phyloP scores from a whole-genome alignment of 2,888 invertebrate species.

The Drosophila bunnanda region DNA sequence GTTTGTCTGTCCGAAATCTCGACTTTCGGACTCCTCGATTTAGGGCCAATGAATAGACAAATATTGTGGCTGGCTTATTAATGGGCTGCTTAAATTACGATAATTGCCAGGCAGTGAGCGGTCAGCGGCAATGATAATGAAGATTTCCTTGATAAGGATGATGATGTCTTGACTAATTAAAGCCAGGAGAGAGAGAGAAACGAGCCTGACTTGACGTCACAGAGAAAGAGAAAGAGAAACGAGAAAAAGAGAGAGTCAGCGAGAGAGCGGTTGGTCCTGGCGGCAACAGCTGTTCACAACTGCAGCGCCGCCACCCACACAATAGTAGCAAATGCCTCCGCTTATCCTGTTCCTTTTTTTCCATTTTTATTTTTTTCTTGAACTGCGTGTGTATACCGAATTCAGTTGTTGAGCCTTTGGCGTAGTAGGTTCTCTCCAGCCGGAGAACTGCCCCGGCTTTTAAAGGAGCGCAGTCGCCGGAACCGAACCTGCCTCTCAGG shows the following conservation, averaged over 20 bases:
- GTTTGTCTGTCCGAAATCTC: slow-evolving; percentile 13
- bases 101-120: slow-evolving; percentile 51
- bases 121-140: slow-evolving; percentile 16
- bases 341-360: background rate
- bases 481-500: slow-evolving; percentile 17
- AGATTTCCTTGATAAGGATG: slow-evolving; percentile 19
- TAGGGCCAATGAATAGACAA: slow-evolving; percentile 65
- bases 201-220: slow-evolving; percentile 67
- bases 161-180: slow-evolving; percentile 58
- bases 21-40: slow-evolving; percentile 50
- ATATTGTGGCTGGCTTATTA: slow-evolving; percentile 69
- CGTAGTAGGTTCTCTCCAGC: slow-evolving; percentile 31
- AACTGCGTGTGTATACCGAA: slow-evolving; percentile 58
- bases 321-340: slow-evolving; percentile 17
- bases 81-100: slow-evolving; percentile 54
- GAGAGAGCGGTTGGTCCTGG: background rate
- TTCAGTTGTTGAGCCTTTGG: slow-evolving; percentile 69
- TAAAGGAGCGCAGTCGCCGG: slow-evolving; percentile 50
- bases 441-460: slow-evolving; percentile 59
- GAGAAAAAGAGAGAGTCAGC: background rate
- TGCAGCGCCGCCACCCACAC: slow-evolving; percentile 57
- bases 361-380: background rate
- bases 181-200: slow-evolving; percentile 32
- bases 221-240: slow-evolving; percentile 7
- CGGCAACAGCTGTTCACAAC: slow-evolving; percentile 68